Percentiles rank a stretch among this genome's conserved stretches.
phyloP scores from a whole-genome alignment of 2,113 vertebrate genomes.

The Shinisaurus crocodilurus region DNA sequence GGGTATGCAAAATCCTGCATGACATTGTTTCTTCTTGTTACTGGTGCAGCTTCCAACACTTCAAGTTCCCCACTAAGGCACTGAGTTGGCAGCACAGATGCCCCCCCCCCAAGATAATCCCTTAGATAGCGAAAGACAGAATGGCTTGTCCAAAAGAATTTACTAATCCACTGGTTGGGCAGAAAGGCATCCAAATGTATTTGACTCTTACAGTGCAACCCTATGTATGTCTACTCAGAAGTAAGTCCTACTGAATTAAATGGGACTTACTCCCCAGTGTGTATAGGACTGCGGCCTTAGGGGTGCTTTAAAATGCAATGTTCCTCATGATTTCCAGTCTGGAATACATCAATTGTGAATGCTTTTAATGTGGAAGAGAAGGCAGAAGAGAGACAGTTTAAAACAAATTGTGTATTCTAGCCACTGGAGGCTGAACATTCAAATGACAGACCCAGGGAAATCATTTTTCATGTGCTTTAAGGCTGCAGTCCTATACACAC shows the following conservation, averaged over 20 bases:
- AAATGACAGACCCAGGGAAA: background rate
- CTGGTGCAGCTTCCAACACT: background rate
- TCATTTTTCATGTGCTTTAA: no score
- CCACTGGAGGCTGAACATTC: background rate
- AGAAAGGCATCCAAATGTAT: background rate
- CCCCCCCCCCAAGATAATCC: background rate
- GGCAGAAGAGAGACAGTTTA: background rate
- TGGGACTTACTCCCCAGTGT: no score
- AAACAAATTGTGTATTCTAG: background rate
- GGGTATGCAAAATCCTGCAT: background rate
- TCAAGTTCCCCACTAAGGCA: background rate
- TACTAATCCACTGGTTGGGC: background rate
- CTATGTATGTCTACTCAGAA: no score
- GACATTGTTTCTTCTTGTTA: background rate
- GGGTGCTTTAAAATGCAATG: background rate
- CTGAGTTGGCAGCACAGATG: background rate
- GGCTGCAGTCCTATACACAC: no score
- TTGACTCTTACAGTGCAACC: background rate
- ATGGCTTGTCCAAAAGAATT: background rate
- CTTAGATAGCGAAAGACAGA: background rate
- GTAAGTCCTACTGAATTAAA: no score
- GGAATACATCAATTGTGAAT: background rate
- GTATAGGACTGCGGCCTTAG: no score
- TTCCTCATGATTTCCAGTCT: background rate
- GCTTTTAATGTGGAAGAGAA: background rate